Evolutionary conservation across 2,888 invertebrate genomes (phyloP).

Genomic region (Thalpophila matura): DNA sequence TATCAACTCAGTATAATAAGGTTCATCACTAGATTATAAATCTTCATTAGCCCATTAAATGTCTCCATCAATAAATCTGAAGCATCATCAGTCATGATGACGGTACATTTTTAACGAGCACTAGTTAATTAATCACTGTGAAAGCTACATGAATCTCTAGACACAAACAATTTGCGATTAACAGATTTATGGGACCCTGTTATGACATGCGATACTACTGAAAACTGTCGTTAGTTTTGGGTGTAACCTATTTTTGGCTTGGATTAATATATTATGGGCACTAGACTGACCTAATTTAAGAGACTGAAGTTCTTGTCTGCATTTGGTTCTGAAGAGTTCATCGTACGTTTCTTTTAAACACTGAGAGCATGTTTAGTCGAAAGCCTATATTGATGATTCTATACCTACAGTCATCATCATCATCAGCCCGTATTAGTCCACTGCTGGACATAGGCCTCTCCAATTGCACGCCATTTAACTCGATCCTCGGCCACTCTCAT

Average conservation of each 20-base stretch:
- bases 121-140: conserved; percentile 58
- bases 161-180: conserved; percentile 50
- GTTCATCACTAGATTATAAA: conserved; percentile 41
- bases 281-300: background rate
- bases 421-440: no score
- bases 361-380: no score
- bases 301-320: background rate
- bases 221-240: conserved; percentile 33
- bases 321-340: background rate
- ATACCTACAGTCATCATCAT: no score
- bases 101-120: conserved; percentile 38
- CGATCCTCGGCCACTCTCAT: no score
- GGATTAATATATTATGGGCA: background rate
- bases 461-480: no score
- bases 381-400: no score
- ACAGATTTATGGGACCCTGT: conserved; percentile 52
- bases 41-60: conserved; percentile 49
- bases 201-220: conserved; percentile 49
- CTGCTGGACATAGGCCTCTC: no score
- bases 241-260: conserved; percentile 21
- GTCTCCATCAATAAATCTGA: conserved; percentile 40
- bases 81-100: conserved; percentile 44
- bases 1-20: conserved; percentile 12
- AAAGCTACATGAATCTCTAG: conserved; percentile 58
- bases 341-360: no score